Percentiles rank a stretch among this genome's conserved stretches.
Conservation (phyloP, 30 jellyfish, hydroid and myxozoan species). For the Calvadosia cruxmelitensis region DNA sequence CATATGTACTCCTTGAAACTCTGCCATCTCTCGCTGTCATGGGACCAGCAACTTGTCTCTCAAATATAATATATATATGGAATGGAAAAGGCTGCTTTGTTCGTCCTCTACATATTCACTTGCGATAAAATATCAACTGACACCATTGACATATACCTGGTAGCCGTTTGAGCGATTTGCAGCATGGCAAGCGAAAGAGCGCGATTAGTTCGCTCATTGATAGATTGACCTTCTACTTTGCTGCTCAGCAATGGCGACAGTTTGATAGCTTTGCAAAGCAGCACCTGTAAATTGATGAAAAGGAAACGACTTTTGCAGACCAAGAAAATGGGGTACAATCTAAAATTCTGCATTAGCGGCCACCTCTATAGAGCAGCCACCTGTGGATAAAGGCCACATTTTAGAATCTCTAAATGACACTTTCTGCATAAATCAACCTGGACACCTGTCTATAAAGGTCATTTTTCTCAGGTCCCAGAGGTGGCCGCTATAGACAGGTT, state of each 20-base stretch:
- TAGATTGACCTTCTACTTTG: conserved; percentile 89
- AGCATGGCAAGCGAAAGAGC: conserved; percentile 90
- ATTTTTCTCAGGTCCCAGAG: too few species aligned
- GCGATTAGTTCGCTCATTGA: conserved; percentile 48
- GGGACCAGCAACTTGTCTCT: background rate
- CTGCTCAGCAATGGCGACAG: conserved; percentile 48
- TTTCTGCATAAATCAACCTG: too few species aligned
- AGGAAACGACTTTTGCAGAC: background rate
- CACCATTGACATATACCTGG: conserved; percentile 19
- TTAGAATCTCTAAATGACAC: too few species aligned
- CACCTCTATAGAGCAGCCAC: too few species aligned
- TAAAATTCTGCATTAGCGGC: background rate
- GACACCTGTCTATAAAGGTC: too few species aligned
- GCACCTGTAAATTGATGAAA: conserved; percentile 31
- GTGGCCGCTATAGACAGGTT: too few species aligned
- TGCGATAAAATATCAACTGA: background rate
- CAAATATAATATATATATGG: background rate
- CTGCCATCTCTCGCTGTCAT: background rate
- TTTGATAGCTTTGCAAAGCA: conserved; percentile 67
- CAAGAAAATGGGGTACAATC: background rate
- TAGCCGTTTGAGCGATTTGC: conserved; percentile 88
- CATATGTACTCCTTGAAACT: background rate
- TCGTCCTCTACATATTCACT: too few species aligned
- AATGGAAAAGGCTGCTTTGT: background rate
- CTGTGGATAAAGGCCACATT: too few species aligned